Evolutionary conservation across 1,140 invertebrate species (phyloP).

Genomic region (Samia ricini): DNA sequence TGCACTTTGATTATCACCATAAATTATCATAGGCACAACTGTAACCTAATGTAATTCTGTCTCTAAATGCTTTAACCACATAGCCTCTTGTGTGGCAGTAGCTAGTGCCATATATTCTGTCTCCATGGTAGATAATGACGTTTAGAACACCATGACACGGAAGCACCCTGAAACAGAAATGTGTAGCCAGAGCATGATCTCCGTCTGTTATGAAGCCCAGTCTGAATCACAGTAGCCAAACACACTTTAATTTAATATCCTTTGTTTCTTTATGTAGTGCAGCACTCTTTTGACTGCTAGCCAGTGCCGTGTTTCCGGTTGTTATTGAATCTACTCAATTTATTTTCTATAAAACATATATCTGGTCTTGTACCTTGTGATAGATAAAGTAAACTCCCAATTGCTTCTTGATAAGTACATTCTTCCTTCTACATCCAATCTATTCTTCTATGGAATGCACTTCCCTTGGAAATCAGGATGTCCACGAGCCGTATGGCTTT

Average conservation of each 20-base stretch:
- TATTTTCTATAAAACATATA: constrained; percentile 36
- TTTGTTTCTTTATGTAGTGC: constrained; percentile 39
- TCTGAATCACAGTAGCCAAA: constrained; percentile 58
- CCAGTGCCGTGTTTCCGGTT: constrained; percentile 30
- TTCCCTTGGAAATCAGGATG: no score
- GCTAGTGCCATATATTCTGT: constrained; percentile 56
- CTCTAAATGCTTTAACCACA: constrained; percentile 30
- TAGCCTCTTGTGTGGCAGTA: constrained; percentile 27
- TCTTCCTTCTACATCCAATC: no score
- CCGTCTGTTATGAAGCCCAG: constrained; percentile 43
- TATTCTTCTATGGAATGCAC: no score
- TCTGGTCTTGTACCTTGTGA: constrained; percentile 36
- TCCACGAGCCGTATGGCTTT: no score
- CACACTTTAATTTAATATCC: constrained; percentile 28
- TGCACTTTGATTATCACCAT: constrained; percentile 52
- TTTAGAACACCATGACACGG: constrained; percentile 48
- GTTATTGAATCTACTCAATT: constrained; percentile 34
- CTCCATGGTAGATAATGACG: constrained; percentile 55
- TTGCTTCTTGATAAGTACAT: constrained; percentile 45
- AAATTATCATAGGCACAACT: constrained; percentile 14
- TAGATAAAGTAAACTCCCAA: constrained; percentile 40
- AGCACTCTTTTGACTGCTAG: constrained; percentile 36
- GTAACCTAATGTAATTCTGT: constrained; percentile 2
- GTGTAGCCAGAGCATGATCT: constrained; percentile 47
- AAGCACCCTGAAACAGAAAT: constrained; percentile 44